Evolutionary conservation across 2,888 invertebrate species (phyloP).

Genomic region (Parnassius orleans): DNA sequence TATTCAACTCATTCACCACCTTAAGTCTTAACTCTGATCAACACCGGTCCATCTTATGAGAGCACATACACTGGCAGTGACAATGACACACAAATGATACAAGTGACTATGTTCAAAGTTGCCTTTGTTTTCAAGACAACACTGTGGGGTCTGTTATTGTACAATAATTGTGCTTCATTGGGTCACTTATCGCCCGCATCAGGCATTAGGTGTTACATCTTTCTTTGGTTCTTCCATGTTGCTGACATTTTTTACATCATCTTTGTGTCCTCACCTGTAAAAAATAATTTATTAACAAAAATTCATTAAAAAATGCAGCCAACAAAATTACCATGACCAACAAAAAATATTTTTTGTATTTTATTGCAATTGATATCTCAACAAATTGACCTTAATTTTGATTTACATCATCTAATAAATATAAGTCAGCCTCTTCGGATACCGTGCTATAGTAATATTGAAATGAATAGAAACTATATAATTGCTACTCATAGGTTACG

Average conservation of each 20-base stretch:
- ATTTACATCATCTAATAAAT: too few relatives aligned
- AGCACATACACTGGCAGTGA: slow-evolving; percentile 16
- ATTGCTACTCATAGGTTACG: too few relatives aligned
- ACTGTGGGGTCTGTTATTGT: slow-evolving; percentile 14
- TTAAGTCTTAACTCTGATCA: neutral
- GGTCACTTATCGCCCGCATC: slow-evolving; percentile 60
- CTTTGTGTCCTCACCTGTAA: slow-evolving; percentile 78
- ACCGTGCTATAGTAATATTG: too few relatives aligned
- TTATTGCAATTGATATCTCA: too few relatives aligned
- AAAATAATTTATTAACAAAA: slow-evolving; percentile 23
- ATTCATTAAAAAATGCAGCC: too few relatives aligned
- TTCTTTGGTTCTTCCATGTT: slow-evolving; percentile 85
- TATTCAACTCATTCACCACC: neutral
- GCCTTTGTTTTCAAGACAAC: slow-evolving; percentile 1
- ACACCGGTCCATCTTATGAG: slow-evolving; percentile 8
- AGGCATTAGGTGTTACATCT: slow-evolving; percentile 84
- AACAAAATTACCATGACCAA: too few relatives aligned
- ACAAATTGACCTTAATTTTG: too few relatives aligned
- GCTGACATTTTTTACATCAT: slow-evolving; percentile 79
- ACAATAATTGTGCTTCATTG: slow-evolving; percentile 2
- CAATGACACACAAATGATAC: slow-evolving; percentile 3
- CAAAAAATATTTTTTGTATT: too few relatives aligned
- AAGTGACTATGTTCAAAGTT: neutral
- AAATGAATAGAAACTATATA: too few relatives aligned
- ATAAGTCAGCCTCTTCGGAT: too few relatives aligned